Base-by-base conservation (phyloP, 2,113 vertebrate genomes). In the Puffinus mauretanicus region DNA sequence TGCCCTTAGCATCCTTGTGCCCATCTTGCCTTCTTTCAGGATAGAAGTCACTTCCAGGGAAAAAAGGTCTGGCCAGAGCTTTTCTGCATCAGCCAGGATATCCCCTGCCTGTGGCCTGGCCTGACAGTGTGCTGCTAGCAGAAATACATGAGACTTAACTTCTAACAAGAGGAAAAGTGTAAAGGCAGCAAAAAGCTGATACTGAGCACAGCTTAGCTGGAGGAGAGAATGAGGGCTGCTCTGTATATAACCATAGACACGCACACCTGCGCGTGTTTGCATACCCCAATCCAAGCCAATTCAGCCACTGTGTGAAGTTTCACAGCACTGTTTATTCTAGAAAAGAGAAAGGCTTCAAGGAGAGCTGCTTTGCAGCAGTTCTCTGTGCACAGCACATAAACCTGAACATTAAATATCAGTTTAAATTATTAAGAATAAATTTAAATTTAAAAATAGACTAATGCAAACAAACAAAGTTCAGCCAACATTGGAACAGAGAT, bases 361-460 rank as follows among this genome's bases (percentile, higher is more conserved):
- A 84, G 70, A 96, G 88, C 75, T 69, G 65, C 96, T 86, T 91
- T 36, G 79, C 58, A 82, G 86, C 13, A 3, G 11, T 20, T 82
- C 82, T 81, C 62, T 79, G 94, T 76, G 90, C 95, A 96, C 94
- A 86, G 96, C 96, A 91, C 96, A 92, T 96, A 52, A 89, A 73
- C 47, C 46, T 44, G 29, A 67, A 97, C 81, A 82, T 82, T 66
- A 94, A 94, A 90, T 80, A 91, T 38, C 2, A 17, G 29, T 88
- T 80, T 94, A 92, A 86, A 92, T 95, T 96, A 96, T 82, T 82
- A 94, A 92, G 94, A 93, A 91, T 94, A 96, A 94, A 57, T 51
- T 79, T 85, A 87, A 34, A 86, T 85, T 92, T 51, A 34, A 96
- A 96, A 88, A 88, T 72, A 95, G 84, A 76, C 42, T 71, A 83